phyloP scores from a whole-genome alignment of 2,113 vertebrate genomes.

The Anser brachyrhynchus region DNA sequence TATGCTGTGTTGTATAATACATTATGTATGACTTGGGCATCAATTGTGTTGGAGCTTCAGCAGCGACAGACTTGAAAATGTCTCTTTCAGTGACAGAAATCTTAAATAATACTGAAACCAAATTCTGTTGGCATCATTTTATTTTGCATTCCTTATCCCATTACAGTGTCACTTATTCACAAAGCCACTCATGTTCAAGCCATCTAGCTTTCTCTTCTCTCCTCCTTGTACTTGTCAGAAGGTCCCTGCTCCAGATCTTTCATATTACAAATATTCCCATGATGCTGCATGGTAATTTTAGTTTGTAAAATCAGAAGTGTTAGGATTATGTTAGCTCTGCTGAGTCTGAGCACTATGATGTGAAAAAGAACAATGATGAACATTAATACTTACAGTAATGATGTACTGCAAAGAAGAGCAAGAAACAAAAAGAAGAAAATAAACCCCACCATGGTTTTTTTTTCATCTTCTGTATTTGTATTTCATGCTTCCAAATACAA shows the following conservation, averaged over 20 bases:
- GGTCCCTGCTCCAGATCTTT: background rate
- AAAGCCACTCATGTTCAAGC: conserved; percentile 8
- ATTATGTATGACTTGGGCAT: conserved; percentile 71
- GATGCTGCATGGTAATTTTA: background rate
- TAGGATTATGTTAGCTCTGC: conserved; percentile 22
- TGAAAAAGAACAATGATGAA: conserved; percentile 18
- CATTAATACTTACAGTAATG: background rate
- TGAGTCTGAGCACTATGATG: background rate
- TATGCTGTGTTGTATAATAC: conserved; percentile 57
- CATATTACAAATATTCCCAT: conserved; percentile 36
- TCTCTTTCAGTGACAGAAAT: conserved; percentile 39
- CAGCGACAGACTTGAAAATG: conserved; percentile 45
- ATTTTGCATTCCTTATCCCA: conserved; percentile 23
- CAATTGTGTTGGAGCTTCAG: conserved; percentile 39
- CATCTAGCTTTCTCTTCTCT: background rate
- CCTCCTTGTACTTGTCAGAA: conserved; percentile 7
- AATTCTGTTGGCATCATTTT: conserved; percentile 20
- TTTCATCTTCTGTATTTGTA: background rate
- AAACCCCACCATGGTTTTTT: background rate
- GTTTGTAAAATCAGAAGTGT: conserved; percentile 46
- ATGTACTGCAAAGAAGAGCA: background rate
- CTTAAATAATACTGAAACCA: conserved; percentile 48
- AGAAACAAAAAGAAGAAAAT: background rate
- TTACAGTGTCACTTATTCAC: background rate
- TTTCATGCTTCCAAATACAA: background rate